phyloP scores from a whole-genome alignment of 2,888 invertebrate species.

The Antitype chi region DNA sequence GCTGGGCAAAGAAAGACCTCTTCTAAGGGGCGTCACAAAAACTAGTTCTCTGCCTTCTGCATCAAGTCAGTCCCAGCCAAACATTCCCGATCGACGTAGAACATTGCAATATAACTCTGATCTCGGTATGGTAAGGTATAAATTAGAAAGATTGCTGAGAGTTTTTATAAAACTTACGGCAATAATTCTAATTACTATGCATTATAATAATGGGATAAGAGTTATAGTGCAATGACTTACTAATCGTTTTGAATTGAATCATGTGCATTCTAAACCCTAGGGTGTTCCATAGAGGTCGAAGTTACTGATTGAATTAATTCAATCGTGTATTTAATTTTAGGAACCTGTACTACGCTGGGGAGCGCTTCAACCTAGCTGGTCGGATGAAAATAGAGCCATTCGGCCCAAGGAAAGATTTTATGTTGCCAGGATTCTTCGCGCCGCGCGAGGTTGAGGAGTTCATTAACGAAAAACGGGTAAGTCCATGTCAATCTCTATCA shows the following conservation, averaged over 20 bases:
- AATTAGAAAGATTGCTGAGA: too few species aligned
- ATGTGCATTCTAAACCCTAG: not conserved
- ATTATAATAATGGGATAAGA: too few species aligned
- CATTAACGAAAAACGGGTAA: conserved; percentile 82
- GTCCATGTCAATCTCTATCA: conserved; percentile 51
- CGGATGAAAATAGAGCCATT: conserved; percentile 92
- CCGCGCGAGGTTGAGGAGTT: conserved; percentile 87
- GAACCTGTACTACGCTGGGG: conserved; percentile 95
- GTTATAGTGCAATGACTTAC: too few species aligned
- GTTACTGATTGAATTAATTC: not conserved
- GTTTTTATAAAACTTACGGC: too few species aligned
- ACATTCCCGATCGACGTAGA: not conserved
- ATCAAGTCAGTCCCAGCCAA: not conserved
- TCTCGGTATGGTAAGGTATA: too few species aligned
- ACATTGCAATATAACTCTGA: not conserved
- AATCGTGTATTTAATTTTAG: conserved; percentile 73
- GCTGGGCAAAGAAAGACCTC: not conserved
- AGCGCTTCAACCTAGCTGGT: conserved; percentile 89
- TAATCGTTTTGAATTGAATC: too few species aligned
- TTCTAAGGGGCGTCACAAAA: not conserved
- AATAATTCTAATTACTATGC: too few species aligned
- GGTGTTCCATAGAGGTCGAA: too few species aligned
- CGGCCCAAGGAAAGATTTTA: conserved; percentile 93
- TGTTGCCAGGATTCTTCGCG: conserved; percentile 94
- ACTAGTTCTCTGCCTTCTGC: not conserved